Evolutionary conservation across 2,888 invertebrate species (phyloP).

Genomic region (Lasioglossum morio): DNA sequence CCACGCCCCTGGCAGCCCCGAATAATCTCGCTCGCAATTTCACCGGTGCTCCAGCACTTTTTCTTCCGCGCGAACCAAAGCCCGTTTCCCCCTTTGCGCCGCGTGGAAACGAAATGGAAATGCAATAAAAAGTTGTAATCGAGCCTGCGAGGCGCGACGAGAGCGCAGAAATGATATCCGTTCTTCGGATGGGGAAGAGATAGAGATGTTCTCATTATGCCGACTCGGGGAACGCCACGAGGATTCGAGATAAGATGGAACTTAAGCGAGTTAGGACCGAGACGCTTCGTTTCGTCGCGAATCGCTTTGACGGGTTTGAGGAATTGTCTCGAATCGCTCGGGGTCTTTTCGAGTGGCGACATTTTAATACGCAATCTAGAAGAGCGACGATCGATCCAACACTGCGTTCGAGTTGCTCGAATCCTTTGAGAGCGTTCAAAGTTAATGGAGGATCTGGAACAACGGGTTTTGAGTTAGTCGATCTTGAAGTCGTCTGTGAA

Average conservation of each 20-base stretch:
- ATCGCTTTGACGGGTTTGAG: slow-evolving; percentile 28
- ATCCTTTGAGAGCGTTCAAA: background rate
- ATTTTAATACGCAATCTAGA: background rate
- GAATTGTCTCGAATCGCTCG: background rate
- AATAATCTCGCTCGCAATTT: slow-evolving; percentile 52
- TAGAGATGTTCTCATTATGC: slow-evolving; percentile 57
- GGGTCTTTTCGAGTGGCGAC: background rate
- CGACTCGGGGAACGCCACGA: slow-evolving; percentile 42
- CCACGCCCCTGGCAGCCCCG: background rate
- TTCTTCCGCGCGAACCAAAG: background rate
- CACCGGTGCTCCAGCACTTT: slow-evolving; percentile 1
- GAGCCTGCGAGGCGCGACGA: slow-evolving; percentile 54
- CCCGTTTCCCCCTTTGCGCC: slow-evolving; percentile 34
- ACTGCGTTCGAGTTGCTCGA: background rate
- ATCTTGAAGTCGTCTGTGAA: too few species aligned
- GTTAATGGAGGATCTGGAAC: too few species aligned
- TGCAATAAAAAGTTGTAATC: slow-evolving; percentile 84
- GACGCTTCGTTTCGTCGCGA: slow-evolving; percentile 43
- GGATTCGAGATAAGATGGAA: slow-evolving; percentile 49
- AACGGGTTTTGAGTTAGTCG: too few species aligned
- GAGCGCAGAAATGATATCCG: slow-evolving; percentile 32
- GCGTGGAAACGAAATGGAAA: slow-evolving; percentile 81
- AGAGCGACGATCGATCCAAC: background rate
- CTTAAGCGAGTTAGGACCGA: slow-evolving; percentile 57
- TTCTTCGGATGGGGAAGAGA: background rate